Conservation (phyloP, 2,888 invertebrate species). For the Cerastoderma edule region DNA sequence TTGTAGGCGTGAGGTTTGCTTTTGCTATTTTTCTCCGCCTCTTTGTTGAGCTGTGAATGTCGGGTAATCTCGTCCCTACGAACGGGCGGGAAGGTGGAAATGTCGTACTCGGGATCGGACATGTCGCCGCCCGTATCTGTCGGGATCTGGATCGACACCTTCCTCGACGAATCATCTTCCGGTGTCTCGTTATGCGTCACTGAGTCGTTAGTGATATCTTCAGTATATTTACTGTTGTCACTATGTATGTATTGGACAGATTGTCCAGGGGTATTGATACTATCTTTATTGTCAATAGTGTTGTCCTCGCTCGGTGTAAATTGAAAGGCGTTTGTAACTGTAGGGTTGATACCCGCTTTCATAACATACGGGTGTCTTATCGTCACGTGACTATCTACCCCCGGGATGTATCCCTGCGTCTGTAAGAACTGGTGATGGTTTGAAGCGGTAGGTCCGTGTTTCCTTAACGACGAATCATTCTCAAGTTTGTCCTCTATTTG, state of each 20-base stretch:
- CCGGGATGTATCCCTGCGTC: conserved; percentile 11
- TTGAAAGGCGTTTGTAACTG: conserved; percentile 10
- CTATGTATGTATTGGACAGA: too few relatives aligned
- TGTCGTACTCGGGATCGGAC: background rate
- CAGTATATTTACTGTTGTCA: too few relatives aligned
- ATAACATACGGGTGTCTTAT: conserved; percentile 16
- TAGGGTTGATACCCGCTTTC: conserved; percentile 9
- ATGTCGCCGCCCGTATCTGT: background rate
- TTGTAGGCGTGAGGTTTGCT: conserved; percentile 29
- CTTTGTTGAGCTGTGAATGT: conserved; percentile 48
- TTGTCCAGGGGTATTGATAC: too few relatives aligned
- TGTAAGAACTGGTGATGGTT: conserved; percentile 12
- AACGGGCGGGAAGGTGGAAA: conserved; percentile 47
- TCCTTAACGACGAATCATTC: background rate
- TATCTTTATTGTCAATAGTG: background rate
- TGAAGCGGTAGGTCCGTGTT: background rate
- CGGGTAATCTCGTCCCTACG: conserved; percentile 43
- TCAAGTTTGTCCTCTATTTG: too few relatives aligned
- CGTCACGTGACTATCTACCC: conserved; percentile 12
- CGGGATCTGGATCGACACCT: too few relatives aligned
- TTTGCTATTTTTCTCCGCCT: conserved; percentile 44
- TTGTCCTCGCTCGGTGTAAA: too few relatives aligned
- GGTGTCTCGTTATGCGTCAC: too few relatives aligned
- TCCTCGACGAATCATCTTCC: too few relatives aligned
- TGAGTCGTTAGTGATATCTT: too few relatives aligned